Base-by-base conservation (phyloP, 2,888 invertebrate species). In the Agonopterix alstromeriana region DNA sequence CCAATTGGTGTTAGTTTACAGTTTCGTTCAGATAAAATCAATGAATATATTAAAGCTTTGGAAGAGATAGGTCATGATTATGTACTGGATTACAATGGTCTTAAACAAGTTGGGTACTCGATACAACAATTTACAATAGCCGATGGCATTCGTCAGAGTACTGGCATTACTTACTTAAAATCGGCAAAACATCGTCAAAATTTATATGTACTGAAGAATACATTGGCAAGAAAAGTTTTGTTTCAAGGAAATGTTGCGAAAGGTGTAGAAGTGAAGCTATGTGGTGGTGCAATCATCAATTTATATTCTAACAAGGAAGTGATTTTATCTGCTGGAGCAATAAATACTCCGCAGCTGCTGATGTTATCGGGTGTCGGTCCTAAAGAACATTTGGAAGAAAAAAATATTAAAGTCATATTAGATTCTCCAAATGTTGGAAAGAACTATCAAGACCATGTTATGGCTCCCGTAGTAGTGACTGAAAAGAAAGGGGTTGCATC, bases 291-390 rank as follows among this genome's bases (percentile, higher is more conserved):
- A 49, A 49, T 56, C 10, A 45, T 50, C 10, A 17, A 38, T 51
- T n/a, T 73, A 2, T 53, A 43, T 11, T 62, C 71, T 12, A 55
- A 9, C 0, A 72, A 61, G 50, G 77, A 76, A 57, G 59, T 76
- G 0, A 68, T 79, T 42, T 35, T 77, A 8, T 75, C 74, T 9
- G 75, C 71, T n/a, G 79, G 79, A 7, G 54, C 70, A n/a, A 55
- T 73, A 0, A 70, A 69, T 36, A 70, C 65, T 42, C 73, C 77
- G 10, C 67, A 77, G 53, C 45, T 80, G 9, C 46, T 80, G 8
- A 74, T 79, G 74, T 42, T 73, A 3, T 79, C 78, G 0, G 79
- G 79, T 2, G 61, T 80, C 10, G 78, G 78, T 2, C 76, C 71
- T 8, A 61, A 53, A 11, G 46, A 63, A 1, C 64, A 77, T 56